A percentile compares a stretch with the other conserved stretches of the same genome.
Conservation (phyloP, 2,797 vertebrate species). For the Ibycter americanus region DNA sequence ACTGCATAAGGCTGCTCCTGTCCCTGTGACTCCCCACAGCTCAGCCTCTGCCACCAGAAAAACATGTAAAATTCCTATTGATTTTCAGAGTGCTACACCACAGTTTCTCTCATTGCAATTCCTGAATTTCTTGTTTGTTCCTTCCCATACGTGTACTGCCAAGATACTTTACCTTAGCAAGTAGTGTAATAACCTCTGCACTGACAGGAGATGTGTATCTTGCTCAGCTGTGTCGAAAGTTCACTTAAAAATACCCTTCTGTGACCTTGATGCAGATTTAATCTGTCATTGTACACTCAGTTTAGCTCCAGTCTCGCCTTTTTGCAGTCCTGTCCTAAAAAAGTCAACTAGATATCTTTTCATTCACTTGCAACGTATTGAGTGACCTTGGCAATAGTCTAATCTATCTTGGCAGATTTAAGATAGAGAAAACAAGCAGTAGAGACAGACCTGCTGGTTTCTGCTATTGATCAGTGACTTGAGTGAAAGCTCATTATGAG, state of each 20-base stretch:
- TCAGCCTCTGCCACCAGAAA: not conserved
- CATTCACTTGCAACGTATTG: constrained; percentile 58
- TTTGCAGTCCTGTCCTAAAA: constrained; percentile 52
- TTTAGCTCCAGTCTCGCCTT: constrained; percentile 9
- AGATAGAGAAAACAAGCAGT: constrained; percentile 79
- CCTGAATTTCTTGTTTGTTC: not conserved
- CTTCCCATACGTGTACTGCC: rapidly evolving
- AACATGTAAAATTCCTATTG: rapidly evolving
- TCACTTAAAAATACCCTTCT: not conserved
- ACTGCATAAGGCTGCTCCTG: not conserved
- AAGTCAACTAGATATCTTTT: constrained; percentile 57
- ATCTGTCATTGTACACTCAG: constrained; percentile 35
- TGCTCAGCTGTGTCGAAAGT: not conserved
- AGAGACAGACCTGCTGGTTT: constrained; percentile 75
- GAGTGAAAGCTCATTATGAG: constrained; percentile 79
- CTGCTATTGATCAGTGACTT: constrained; percentile 77
- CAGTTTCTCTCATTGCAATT: rapidly evolving
- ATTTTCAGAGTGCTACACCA: too few species aligned
- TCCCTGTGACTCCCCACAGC: not conserved
- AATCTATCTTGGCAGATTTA: constrained; percentile 79
- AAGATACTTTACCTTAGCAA: not conserved
- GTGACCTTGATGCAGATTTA: constrained; percentile 64
- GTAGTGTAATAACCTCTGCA: not conserved
- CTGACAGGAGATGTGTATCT: not conserved
- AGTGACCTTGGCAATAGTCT: constrained; percentile 78